Conservation (phyloP, 2,797 vertebrate species). For the Geotria australis region DNA sequence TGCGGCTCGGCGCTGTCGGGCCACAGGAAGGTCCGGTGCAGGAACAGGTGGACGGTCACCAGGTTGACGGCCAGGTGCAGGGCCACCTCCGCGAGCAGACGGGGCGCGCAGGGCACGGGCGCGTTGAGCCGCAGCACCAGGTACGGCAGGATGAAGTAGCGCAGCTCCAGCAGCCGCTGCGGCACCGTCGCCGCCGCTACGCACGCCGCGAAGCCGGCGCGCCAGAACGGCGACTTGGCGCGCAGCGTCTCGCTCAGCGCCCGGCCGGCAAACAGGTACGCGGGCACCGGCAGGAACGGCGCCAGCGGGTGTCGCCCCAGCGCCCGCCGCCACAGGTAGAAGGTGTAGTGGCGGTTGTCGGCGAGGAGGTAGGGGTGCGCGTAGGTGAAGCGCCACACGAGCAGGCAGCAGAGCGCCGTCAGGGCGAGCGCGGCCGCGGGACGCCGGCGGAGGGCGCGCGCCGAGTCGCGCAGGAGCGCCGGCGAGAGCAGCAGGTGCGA, state of each 20-base stretch:
- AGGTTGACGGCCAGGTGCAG: slow-evolving; percentile 35
- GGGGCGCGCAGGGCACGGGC: slow-evolving; percentile 27
- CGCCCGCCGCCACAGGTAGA: slow-evolving; percentile 66
- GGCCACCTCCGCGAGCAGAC: slow-evolving; percentile 30
- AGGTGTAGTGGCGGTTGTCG: slow-evolving; percentile 75
- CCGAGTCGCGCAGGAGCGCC: slow-evolving; percentile 23
- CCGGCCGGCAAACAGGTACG: slow-evolving; percentile 59
- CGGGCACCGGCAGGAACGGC: slow-evolving; percentile 38
- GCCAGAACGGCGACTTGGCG: slow-evolving; percentile 54
- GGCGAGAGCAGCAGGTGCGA: slow-evolving; percentile 28
- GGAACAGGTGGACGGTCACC: slow-evolving; percentile 42
- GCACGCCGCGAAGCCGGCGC: slow-evolving; percentile 32
- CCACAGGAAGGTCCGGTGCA: slow-evolving; percentile 57
- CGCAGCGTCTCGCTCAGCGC: slow-evolving; percentile 40
- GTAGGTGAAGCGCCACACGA: slow-evolving; percentile 67
- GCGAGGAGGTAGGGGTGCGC: slow-evolving; percentile 64
- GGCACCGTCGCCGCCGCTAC: slow-evolving; percentile 33
- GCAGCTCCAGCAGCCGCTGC: slow-evolving; percentile 71
- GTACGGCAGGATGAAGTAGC: slow-evolving; percentile 81
- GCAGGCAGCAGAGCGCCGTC: slow-evolving; percentile 12
- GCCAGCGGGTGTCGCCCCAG: slow-evolving; percentile 36
- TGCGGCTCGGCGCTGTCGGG: slow-evolving; percentile 32
- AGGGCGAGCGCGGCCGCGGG: slow-evolving; percentile 20
- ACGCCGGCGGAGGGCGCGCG: slow-evolving; percentile 20
- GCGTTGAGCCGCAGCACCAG: slow-evolving; percentile 62